Evolutionary conservation across 2,888 invertebrate genomes (phyloP), one percentile per base, ranked within the genome.

Genomic region (Agrypnus murinus): DNA sequence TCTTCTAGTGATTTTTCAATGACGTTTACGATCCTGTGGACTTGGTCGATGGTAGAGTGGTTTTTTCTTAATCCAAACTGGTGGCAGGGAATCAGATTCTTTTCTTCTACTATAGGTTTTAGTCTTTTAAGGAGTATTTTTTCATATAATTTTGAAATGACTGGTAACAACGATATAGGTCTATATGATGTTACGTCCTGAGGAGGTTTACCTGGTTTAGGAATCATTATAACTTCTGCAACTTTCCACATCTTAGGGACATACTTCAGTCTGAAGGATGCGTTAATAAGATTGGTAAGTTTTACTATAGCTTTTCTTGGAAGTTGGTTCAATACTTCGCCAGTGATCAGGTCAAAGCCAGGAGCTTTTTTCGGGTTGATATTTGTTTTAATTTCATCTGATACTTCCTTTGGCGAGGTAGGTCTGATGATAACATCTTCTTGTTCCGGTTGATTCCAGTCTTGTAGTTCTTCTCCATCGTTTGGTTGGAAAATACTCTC

Each of bases 101-200:
- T 50, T 14, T 50, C n/a, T 32, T 34, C 53, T 48, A 48, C 25
- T 6, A 25, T 1, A n/a, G n/a, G 19, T 48, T 25, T 48, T 6
- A 25, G n/a, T 2, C 19, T 48, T 25, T 25, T 48, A 3, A 48
- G 48, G 25, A 48, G 25, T n/a, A 76, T n/a, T 71, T 76, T 79
- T 58, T 77, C 76, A n/a, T 76, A 73, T 14, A 76, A 1, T 62
- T 77, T 78, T 0, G 71, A 77, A 2, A 78, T 32, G 6, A 71
- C 64, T 48, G 75, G 68, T 7, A 78, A 50, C 17, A 78, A 38
- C 15, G 67, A 75, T 62, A 79, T 79, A 0, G 75, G 74, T 57
- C 69, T 38, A 19, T 77, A 75, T 5, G 69, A 75, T 4, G 66
- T 68, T 12, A 65, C 48, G 34, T 74, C 65, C n/a, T 66, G 55